Conservation (phyloP, 2,113 vertebrate species). For the Lamprologus speciosus region DNA sequence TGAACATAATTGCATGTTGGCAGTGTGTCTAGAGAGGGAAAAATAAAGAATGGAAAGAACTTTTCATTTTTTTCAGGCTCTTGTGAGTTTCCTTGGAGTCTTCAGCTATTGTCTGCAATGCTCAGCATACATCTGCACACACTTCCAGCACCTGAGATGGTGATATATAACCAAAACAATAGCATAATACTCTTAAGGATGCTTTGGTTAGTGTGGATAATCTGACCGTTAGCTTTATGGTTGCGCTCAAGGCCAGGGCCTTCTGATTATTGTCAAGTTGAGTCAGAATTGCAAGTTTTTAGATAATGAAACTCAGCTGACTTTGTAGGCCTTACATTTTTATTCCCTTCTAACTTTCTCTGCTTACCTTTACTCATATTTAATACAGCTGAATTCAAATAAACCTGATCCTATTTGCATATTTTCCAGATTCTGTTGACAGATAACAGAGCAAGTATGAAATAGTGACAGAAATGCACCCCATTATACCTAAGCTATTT, state of each 20-base stretch:
- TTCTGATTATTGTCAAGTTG: neutral
- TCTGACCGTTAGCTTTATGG: neutral
- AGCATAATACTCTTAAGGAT: neutral
- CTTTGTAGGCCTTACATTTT: fast-evolving
- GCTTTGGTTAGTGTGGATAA: neutral
- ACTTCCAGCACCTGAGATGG: neutral
- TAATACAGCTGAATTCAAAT: neutral
- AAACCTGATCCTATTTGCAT: neutral
- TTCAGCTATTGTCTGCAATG: neutral
- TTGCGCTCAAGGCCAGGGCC: neutral
- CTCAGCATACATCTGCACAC: neutral
- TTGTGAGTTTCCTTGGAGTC: neutral
- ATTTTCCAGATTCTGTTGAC: neutral
- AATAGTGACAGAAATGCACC: neutral
- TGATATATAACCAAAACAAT: neutral
- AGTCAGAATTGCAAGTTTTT: neutral
- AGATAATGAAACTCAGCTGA: neutral
- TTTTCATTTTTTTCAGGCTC: neutral
- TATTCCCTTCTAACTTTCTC: neutral
- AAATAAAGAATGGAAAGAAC: neutral
- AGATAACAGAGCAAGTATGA: neutral
- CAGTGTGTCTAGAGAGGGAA: neutral
- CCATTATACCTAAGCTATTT: neutral
- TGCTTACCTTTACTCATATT: neutral
- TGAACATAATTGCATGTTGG: neutral